Base-by-base conservation (phyloP, 2,888 invertebrate species). In the Pachydiplax longipennis region DNA sequence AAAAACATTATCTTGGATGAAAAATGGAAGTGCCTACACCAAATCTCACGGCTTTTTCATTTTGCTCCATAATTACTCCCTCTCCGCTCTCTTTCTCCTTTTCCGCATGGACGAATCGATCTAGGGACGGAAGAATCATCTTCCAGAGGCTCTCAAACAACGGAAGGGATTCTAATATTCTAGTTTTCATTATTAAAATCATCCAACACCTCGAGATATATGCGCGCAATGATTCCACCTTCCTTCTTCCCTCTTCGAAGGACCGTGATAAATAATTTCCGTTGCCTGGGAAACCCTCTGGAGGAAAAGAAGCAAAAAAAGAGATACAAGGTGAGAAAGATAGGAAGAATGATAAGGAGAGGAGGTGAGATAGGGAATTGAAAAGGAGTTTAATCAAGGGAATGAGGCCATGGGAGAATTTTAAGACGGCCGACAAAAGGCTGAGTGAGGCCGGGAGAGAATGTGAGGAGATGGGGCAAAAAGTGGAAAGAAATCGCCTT, bases 141-240 rank as follows among this genome's bases (percentile, higher is more conserved):
- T 87, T 61, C 37, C 31, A n/a, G 87, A 58, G 58, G 18, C 53
- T 58, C 83, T 83, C 83, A 83, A 83, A 83, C 83, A 83, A 83
- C 83, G 83, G 61, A 87, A 87, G 61, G 61, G 87, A 61, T 87
- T 87, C 87, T 87, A 61, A 87, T 87, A 87, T 87, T 87, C 61
- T 53, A 61, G 87, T 61, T 61, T 87, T 87, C 87, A 87, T 87
- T 61, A 87, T 87, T 61, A 87, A 87, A 87, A 87, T 87, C 87
- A 37, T 87, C 87, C 87, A 87, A 65, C 87, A 61, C 87, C 87
- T 87, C 87, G 37, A 83, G 35, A 83, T 35, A 83, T 83, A 83
- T 58, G 58, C 58, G 25, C 58, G 25, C 83, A 35, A 83, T 61
- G 83, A 83, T 83, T 83, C 53, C 83, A 58, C 83, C 82, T 53